Evolutionary conservation across 2,797 vertebrate genomes (phyloP), one percentile per base, ranked within the genome.

Genomic region (Perodicticus potto): DNA sequence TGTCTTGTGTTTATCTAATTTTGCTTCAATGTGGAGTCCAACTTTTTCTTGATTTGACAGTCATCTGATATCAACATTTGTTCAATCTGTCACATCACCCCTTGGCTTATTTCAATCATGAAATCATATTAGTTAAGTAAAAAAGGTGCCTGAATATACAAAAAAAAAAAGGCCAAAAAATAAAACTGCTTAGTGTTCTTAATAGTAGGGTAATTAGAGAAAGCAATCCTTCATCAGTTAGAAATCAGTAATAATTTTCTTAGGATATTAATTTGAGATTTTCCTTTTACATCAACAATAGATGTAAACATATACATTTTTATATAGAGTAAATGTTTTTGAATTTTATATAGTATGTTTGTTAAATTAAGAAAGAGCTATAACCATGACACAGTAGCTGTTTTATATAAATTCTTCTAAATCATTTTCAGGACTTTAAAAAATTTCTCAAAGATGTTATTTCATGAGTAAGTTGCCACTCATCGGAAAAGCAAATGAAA

Each of bases 401-500:
- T 74, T 32, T 37, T 92, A 74, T 3, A 0, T 29, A 40, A 81
- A 81, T 9, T 59, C 34, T 32, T 63, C 17, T 65, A 89, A 91
- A 74, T 94, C 29, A 82, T 53, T 74, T 69, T 77, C 27, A 76
- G 3, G 8, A 27, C 40, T 95, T 87, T 29, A 59, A 93, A 91
- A 84, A 77, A 74, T 22, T 63, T 67, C 82, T 34, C 23, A 87
- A 96, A 93, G 22, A 53, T 57, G 7, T 0, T 34, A 55, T 69
- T 89, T 92, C 27, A 89, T 80, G 43, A 6, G 1, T 27, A 67
- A 63, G 11, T 29, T 72, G 29, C 67, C 19, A 76, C 22, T 82
- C 55, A 77, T 74, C 70, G 53, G 27, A 78, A 94, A 89, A 77
- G 27, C 12, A 94, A 95, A 83, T 37, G n/a, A 93, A 80, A 86